Evolutionary conservation across 2,888 invertebrate genomes (phyloP), one percentile per base, ranked within the genome.

Genomic region (Calameuta idolon): DNA sequence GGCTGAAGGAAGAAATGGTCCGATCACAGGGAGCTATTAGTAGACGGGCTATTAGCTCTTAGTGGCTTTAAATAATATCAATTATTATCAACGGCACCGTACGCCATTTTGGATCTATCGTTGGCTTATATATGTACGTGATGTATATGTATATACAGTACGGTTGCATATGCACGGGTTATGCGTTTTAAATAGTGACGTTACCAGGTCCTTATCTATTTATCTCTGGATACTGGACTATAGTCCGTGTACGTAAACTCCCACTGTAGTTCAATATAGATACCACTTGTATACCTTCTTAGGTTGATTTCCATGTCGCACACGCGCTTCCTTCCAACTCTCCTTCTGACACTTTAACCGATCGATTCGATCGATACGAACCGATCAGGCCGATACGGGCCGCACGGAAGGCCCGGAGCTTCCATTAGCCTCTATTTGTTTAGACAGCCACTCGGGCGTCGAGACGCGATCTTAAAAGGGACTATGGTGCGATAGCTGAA

Each of bases 371-470:
- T 83, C 83, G 83, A 82, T 82, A 78, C 78, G 79, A 81, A 80
- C 82, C 82, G 82, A 84, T 82, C 81, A 80, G 77, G 77, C 80
- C 77, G 81, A 81, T 81, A 79, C 78, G 75, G 69, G 68, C 69
- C 75, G 34, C 69, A 75, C 76, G 73, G 77, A 74, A 74, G 74
- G 81, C 78, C 79, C 79, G 69, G 1, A 40, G 79, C 82, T 84
- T 88, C 84, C 86, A 87, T 88, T 85, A 86, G 84, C 84, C 84
- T 85, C 85, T 83, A 86, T 85, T 86, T 85, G 83, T 86, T 86
- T 87, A 84, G 84, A 87, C 86, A 85, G 83, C 81, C 80, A 81
- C 80, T 80, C 80, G 77, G 82, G 84, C 85, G 83, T 86, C 84
- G 82, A 82, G 79, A 77, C 76, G 76, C 75, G 71, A 79, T 79